phyloP scores from a whole-genome alignment of 2,797 vertebrate genomes.

The Sebastes itinus region DNA sequence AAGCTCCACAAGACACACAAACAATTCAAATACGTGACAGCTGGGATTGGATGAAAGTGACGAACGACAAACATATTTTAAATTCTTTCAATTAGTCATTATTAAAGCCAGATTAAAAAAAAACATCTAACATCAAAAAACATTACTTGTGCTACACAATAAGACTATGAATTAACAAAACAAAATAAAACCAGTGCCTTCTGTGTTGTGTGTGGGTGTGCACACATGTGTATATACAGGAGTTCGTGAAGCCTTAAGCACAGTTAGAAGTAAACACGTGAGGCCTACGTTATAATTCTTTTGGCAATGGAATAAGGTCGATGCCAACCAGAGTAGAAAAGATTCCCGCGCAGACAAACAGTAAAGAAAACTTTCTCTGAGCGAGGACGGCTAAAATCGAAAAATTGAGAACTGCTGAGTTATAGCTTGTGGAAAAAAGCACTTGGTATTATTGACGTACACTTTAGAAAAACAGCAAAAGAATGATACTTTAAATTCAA shows the following conservation, averaged over 20 bases:
- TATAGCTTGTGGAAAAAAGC: conserved; percentile 52
- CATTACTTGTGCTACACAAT: conserved; percentile 18
- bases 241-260: neutral
- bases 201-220: neutral
- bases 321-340: neutral
- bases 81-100: conserved; percentile 7
- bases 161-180: conserved; percentile 13
- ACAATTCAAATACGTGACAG: conserved; percentile 1
- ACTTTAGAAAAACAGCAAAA: neutral
- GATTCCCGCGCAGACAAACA: neutral
- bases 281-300: neutral
- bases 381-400: neutral
- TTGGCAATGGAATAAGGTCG: conserved; percentile 44
- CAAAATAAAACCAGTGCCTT: neutral
- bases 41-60: neutral
- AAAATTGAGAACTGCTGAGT: conserved; percentile 1
- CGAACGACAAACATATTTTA: conserved; percentile 16
- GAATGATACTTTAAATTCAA: neutral
- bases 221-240: neutral
- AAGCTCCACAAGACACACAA: conserved; percentile 5
- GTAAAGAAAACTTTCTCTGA: neutral
- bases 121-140: conserved; percentile 2
- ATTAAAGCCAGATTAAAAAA: conserved; percentile 17
- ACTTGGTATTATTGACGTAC: conserved; percentile 53
- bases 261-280: conserved; percentile 12